Evolutionary conservation across 2,113 vertebrate species (phyloP).

Genomic region (Chunga burmeisteri): DNA sequence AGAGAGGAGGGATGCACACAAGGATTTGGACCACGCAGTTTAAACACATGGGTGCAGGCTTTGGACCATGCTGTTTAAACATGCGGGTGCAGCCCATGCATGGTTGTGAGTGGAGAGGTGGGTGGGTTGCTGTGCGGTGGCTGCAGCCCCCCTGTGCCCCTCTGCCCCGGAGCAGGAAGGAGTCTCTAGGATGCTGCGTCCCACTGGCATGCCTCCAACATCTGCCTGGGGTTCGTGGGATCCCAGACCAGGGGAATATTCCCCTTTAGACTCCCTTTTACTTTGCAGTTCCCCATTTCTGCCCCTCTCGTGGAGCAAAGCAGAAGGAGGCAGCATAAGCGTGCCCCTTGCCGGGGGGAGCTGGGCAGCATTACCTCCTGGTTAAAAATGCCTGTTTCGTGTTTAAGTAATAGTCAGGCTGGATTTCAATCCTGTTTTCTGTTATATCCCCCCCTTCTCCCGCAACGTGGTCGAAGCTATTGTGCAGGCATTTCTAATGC

Average conservation of each 20-base stretch:
- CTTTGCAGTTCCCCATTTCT: background rate
- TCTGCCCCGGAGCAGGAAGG: background rate
- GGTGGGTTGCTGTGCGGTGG: rapidly evolving
- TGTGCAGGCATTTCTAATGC: background rate
- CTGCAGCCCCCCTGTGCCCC: background rate
- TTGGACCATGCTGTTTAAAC: too few species aligned
- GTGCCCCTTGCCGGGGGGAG: background rate
- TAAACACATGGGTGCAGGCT: rapidly evolving
- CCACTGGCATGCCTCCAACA: rapidly evolving
- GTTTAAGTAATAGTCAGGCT: background rate
- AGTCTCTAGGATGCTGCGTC: background rate
- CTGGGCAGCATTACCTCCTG: rapidly evolving
- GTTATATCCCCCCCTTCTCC: too few species aligned
- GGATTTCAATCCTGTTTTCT: background rate
- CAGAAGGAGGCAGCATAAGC: background rate
- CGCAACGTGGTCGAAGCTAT: rapidly evolving
- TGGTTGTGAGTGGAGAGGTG: background rate
- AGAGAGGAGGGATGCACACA: background rate
- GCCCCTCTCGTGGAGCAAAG: background rate
- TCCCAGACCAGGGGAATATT: rapidly evolving
- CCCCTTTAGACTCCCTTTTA: background rate
- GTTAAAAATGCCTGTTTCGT: background rate
- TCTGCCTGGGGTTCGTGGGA: rapidly evolving
- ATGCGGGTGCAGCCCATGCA: rapidly evolving
- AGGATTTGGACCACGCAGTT: background rate